Percentiles rank a stretch among this genome's conserved stretches.
Evolutionary conservation across 2,888 invertebrate genomes (phyloP).

Genomic region (Hypsopygia costalis): DNA sequence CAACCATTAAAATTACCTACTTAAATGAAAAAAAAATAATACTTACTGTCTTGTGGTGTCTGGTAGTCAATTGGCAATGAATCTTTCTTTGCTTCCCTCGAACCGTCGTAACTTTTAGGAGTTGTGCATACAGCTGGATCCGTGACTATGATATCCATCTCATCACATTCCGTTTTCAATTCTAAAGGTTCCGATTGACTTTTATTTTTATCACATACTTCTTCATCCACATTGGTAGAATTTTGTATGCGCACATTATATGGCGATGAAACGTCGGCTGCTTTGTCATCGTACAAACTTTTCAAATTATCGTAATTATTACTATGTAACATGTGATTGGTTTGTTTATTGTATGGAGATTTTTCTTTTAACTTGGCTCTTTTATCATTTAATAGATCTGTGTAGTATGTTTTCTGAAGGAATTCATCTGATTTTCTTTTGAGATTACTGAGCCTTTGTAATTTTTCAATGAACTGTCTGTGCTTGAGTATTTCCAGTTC

Average conservation of each 20-base stretch:
- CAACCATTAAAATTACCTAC: no score
- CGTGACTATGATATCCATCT: constrained; percentile 66
- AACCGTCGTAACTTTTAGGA: constrained; percentile 53
- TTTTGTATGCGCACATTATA: constrained; percentile 47
- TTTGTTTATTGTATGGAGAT: constrained; percentile 38
- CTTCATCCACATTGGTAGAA: constrained; percentile 34
- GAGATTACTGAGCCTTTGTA: constrained; percentile 63
- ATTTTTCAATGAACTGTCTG: constrained; percentile 66
- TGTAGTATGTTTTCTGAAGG: constrained; percentile 64
- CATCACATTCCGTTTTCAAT: constrained; percentile 72
- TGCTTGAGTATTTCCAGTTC: constrained; percentile 59
- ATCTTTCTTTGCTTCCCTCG: constrained; percentile 56
- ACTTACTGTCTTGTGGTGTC: constrained; percentile 74
- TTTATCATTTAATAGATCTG: constrained; percentile 61
- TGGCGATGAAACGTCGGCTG: constrained; percentile 52
- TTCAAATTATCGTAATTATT: constrained; percentile 55
- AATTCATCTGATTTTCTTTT: constrained; percentile 75
- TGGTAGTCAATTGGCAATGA: constrained; percentile 57
- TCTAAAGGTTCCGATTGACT: constrained; percentile 50
- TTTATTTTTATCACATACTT: constrained; percentile 45
- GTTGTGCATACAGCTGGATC: constrained; percentile 66
- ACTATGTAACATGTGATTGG: constrained; percentile 41
- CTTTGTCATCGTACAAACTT: constrained; percentile 58
- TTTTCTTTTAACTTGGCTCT: constrained; percentile 65
- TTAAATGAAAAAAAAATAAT: no score